Evolutionary conservation across 2,113 vertebrate genomes (phyloP).

Genomic region (Malurus cyaneus): DNA sequence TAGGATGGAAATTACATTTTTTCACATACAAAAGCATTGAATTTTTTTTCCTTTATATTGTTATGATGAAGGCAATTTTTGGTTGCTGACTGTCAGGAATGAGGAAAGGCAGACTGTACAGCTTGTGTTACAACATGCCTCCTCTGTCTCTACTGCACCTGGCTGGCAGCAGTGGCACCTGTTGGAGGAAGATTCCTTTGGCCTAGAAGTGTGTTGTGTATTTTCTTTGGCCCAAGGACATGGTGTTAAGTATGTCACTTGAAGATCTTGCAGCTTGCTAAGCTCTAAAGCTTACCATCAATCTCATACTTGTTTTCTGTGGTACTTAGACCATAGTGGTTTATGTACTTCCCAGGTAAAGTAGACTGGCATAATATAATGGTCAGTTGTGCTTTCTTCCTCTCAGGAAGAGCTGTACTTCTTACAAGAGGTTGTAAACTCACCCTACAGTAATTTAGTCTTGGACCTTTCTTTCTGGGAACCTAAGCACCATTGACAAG

Average conservation of each 20-base stretch:
- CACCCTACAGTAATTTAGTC: background rate
- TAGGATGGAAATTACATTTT: constrained; percentile 1
- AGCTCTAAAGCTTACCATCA: background rate
- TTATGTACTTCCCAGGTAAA: background rate
- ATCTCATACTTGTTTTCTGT: background rate
- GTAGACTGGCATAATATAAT: background rate
- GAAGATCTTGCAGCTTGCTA: background rate
- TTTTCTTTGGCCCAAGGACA: background rate
- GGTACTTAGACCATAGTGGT: background rate
- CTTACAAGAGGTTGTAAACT: background rate
- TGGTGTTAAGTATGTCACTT: background rate
- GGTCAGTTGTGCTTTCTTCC: background rate
- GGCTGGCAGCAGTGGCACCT: background rate
- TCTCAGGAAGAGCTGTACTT: background rate
- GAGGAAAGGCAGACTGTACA: background rate
- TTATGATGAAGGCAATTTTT: constrained; percentile 12
- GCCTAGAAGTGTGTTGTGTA: background rate
- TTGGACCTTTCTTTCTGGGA: background rate
- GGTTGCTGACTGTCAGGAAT: background rate
- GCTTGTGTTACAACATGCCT: background rate
- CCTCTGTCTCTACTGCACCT: background rate
- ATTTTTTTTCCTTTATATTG: background rate
- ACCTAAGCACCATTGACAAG: background rate
- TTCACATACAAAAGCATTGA: background rate
- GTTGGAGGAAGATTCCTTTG: background rate